phyloP scores from a whole-genome alignment of 2,888 invertebrate genomes.

The Amblyjoppa proteus region DNA sequence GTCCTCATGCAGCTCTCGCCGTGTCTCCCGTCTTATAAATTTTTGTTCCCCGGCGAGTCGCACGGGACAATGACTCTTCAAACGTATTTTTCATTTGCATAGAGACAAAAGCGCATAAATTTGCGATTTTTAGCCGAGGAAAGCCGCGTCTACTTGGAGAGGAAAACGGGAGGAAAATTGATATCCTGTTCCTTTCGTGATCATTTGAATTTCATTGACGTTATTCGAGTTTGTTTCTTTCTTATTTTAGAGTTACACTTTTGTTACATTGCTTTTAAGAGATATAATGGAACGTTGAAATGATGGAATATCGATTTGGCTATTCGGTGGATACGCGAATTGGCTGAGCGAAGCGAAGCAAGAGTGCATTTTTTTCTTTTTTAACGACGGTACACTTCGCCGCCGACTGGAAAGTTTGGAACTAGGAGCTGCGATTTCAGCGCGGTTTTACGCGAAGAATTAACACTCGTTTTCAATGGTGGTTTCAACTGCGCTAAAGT shows the following conservation, averaged over 20 bases:
- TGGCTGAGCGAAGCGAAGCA: background rate
- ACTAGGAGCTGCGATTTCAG: background rate
- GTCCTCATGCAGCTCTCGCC: slow-evolving; percentile 6
- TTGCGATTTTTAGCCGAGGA: slow-evolving; percentile 12
- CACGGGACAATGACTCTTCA: slow-evolving; percentile 39
- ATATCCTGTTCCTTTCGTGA: background rate
- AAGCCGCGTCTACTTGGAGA: background rate
- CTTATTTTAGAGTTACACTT: background rate
- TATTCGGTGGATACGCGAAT: background rate
- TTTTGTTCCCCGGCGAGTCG: background rate
- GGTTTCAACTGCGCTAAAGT: background rate
- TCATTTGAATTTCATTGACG: background rate
- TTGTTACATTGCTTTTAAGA: background rate
- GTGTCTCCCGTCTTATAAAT: background rate
- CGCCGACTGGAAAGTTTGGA: background rate
- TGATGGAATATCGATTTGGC: background rate
- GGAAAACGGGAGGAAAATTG: background rate
- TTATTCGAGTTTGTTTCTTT: background rate
- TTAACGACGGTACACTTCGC: background rate
- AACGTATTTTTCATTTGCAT: slow-evolving; percentile 51
- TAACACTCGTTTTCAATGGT: background rate
- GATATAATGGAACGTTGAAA: background rate
- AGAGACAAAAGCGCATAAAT: slow-evolving; percentile 15
- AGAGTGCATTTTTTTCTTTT: background rate
- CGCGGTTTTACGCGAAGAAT: background rate